These are phyloP conservation scores for Mastomys coucha DNA, from an alignment of 2,113 vertebrate genomes.

Conservation along the genomic window DNA sequence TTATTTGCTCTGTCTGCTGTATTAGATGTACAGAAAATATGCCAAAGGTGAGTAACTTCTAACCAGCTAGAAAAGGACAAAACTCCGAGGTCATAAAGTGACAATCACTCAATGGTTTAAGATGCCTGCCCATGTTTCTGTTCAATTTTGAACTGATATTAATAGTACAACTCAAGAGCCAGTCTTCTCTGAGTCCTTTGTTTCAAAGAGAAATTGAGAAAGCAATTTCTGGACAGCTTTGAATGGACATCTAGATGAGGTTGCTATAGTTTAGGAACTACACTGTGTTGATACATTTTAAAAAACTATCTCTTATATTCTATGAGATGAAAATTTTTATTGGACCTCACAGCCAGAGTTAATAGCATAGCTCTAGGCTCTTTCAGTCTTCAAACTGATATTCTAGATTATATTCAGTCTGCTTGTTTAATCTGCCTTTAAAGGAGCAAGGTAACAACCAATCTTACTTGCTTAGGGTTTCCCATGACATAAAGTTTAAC, in stretches of 20 bases:
- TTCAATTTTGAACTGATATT: neutral
- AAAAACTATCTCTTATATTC: neutral
- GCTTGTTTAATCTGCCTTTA: neutral
- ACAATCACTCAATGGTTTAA: neutral
- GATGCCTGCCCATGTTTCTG: neutral
- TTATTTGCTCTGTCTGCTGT: neutral
- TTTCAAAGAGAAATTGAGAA: neutral
- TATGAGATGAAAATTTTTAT: neutral
- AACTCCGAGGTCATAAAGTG: neutral
- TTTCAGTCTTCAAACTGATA: neutral
- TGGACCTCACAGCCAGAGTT: neutral
- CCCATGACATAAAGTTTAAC: neutral
- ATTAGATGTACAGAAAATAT: neutral
- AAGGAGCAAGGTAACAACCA: neutral
- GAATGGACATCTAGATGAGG: neutral
- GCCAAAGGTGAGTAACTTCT: neutral
- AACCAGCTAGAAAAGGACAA: neutral
- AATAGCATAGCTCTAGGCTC: neutral
- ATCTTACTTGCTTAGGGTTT: neutral
- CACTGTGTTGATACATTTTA: neutral
- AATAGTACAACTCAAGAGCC: neutral
- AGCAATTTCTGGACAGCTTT: neutral
- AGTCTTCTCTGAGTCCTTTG: neutral
- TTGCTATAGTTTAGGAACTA: neutral
- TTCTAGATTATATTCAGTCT: neutral